These are phyloP conservation scores for Agelas oroides DNA, from an alignment of 37 sponge, comb jelly and placozoan species.

Conservation along the genomic window DNA sequence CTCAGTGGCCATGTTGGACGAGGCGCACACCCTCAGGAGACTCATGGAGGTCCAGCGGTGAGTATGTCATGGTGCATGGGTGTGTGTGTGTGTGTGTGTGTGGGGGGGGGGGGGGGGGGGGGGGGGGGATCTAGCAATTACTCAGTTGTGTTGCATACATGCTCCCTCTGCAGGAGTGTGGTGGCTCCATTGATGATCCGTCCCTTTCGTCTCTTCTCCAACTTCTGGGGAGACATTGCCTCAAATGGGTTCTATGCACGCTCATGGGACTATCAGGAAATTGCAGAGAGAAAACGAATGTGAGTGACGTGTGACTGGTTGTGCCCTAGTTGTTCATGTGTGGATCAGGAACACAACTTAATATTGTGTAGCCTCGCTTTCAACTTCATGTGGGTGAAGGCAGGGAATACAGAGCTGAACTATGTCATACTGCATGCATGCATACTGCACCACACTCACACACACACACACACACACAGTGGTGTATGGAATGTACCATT, in stretches of 20 bases:
- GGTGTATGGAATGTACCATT: slow-evolving; percentile 93
- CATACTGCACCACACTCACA: slow-evolving; percentile 17
- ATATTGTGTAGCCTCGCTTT: too few species aligned
- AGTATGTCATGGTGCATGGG: too few species aligned
- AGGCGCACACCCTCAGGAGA: slow-evolving; percentile 50
- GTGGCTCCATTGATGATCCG: slow-evolving; percentile 72
- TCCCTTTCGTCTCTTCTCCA: slow-evolving; percentile 77
- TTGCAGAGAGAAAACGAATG: slow-evolving; percentile 65
- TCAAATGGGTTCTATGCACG: slow-evolving; percentile 90
- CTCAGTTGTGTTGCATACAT: too few species aligned
- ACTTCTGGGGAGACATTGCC: slow-evolving; percentile 93
- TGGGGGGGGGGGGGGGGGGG: too few species aligned
- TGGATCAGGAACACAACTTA: background rate
- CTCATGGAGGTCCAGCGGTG: slow-evolving; percentile 79
- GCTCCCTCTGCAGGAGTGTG: slow-evolving; percentile 65
- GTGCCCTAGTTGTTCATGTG: too few species aligned
- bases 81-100: too few species aligned
- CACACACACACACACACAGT: slow-evolving; percentile 19
- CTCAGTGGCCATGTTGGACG: slow-evolving; percentile 74
- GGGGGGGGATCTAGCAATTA: too few species aligned
- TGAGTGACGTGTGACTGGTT: slow-evolving; percentile 12
- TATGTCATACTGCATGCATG: too few species aligned
- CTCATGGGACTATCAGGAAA: slow-evolving; percentile 81
- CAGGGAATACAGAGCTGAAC: too few species aligned
- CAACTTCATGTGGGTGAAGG: too few species aligned